phyloP scores from a whole-genome alignment of 1,140 invertebrate species.

The Oncopodura yosiiana region DNA sequence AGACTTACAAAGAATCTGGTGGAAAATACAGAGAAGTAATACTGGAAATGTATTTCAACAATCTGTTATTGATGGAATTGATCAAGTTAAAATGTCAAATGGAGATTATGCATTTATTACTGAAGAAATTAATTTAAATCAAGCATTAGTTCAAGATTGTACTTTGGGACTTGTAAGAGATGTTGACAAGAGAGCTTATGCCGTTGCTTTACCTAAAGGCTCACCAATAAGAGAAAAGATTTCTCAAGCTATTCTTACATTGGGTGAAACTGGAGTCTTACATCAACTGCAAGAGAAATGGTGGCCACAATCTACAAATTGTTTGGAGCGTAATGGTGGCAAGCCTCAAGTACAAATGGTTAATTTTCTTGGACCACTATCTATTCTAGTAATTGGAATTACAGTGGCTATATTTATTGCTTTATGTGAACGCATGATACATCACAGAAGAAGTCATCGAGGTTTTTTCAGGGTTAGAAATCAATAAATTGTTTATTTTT shows the following conservation, averaged over 20 bases:
- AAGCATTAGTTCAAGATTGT: slow-evolving; percentile 26
- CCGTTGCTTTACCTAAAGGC: slow-evolving; percentile 28
- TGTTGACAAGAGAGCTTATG: slow-evolving; percentile 25
- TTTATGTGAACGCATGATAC: slow-evolving; percentile 26
- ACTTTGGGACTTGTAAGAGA: slow-evolving; percentile 18
- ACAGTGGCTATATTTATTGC: slow-evolving; percentile 30
- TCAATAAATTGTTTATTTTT: neutral
- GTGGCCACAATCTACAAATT: slow-evolving; percentile 20
- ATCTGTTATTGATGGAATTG: slow-evolving; percentile 12
- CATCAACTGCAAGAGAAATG: slow-evolving; percentile 32
- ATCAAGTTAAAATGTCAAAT: slow-evolving; percentile 17
- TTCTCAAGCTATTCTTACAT: slow-evolving; percentile 27
- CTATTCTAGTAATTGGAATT: slow-evolving; percentile 31
- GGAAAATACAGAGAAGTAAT: slow-evolving; percentile 22
- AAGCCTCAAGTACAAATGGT: slow-evolving; percentile 27
- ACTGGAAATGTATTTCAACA: slow-evolving; percentile 7
- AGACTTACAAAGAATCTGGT: slow-evolving; percentile 32
- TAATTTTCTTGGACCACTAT: slow-evolving; percentile 31
- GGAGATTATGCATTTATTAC: slow-evolving; percentile 31
- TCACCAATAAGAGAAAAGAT: slow-evolving; percentile 30
- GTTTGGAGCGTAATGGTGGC: slow-evolving; percentile 7
- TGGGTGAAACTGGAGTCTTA: slow-evolving; percentile 31
- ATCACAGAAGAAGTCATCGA: slow-evolving; percentile 32
- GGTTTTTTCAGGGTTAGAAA: slow-evolving; percentile 34
- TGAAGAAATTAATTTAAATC: slow-evolving; percentile 28